Evolutionary conservation across 2,888 invertebrate genomes (phyloP).

Genomic region (Apomyelois bistriatella): DNA sequence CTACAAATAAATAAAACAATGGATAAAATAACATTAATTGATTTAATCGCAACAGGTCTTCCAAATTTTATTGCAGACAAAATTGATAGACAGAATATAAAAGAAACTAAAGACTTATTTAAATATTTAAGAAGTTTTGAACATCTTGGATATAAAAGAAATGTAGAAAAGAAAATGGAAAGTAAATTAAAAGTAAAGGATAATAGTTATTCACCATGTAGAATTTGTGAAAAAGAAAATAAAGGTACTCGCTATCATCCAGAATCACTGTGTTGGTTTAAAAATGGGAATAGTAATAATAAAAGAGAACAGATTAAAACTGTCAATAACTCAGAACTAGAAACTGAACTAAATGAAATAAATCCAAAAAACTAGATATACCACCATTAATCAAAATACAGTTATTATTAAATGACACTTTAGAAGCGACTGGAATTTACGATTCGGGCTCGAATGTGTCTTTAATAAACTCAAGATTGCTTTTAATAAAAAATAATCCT

Average conservation of each 20-base stretch:
- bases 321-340: conserved; percentile 23
- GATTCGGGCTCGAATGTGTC: no score
- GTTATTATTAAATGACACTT: conserved; percentile 19
- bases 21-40: no score
- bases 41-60: conserved; percentile 19
- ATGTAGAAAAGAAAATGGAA: conserved; percentile 4
- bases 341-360: conserved; percentile 16
- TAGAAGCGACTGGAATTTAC: no score
- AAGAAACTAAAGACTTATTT: no score
- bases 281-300: conserved; percentile 12
- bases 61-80: no score
- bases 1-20: conserved; percentile 19
- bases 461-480: no score
- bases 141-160: conserved; percentile 15
- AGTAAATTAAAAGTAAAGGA: no score
- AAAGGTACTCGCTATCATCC: conserved; percentile 21
- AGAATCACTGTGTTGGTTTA: conserved; percentile 22
- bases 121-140: conserved; percentile 18
- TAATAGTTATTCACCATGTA: conserved; percentile 13
- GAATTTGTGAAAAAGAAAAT: conserved; percentile 20
- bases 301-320: conserved; percentile 10
- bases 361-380: conserved; percentile 19
- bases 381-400: conserved; percentile 20
- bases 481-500: no score
- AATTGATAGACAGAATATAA: no score